Base-by-base conservation (phyloP, 1,140 invertebrate genomes). In the Vollenhovia emeryi region DNA sequence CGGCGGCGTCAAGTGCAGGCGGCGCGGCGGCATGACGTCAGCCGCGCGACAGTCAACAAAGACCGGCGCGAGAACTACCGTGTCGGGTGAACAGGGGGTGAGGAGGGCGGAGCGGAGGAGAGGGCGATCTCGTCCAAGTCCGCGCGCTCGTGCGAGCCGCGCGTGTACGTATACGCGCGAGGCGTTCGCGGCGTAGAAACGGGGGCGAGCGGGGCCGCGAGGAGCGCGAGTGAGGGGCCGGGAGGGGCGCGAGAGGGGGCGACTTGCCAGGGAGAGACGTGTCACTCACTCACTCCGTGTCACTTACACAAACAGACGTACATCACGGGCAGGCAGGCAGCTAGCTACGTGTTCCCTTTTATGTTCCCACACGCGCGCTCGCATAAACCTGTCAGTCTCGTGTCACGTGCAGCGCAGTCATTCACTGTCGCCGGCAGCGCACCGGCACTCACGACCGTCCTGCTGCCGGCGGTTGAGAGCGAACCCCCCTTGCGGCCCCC, bases 231-330 rank as follows among this genome's bases (percentile, higher is more conserved):
- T 79, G 79, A 83, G 80, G 24, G 48, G 82, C 48, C 55, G 71
- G 79, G 43, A 27, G 27, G 71, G 69, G 76, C 5, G 48, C n/a
- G 59, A 60, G 71, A 79, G 82, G 84, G 66, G 84, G 78, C 74
- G 83, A 86, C 87, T 85, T 89, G 71, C 69, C 78, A 43, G 64
- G 82, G 60, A 80, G 88, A 92, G 91, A 93, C 91, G 89, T 91
- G 94, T 95, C 94, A 94, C 91, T 95, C 94, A 94, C 92, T 94
- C 89, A 89, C 89, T 92, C 86, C 92, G 92, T 94, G 94, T 95
- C 94, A 94, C 93, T 95, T 95, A 94, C 94, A 95, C 93, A 95
- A 95, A 94, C 94, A 94, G 93, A 94, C 93, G 93, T 95, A 94
- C 94, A 94, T 95, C 94, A 94, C 91, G 90, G 89, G 86, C 94